Evolutionary conservation across 23 tunicate genomes (phyloP).

Genomic region (Ciona savignyi): DNA sequence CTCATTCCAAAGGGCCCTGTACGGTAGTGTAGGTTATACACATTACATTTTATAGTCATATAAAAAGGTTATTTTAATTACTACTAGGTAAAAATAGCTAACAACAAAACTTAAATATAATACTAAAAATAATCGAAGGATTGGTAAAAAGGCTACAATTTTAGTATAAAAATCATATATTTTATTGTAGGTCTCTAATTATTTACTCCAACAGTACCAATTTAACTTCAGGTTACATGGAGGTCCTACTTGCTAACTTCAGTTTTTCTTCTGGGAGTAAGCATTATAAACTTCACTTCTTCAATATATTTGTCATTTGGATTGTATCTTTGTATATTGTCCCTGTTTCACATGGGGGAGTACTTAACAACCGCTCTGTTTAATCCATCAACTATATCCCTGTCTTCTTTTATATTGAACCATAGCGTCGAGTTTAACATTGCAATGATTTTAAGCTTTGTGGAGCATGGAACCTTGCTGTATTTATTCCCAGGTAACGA

Average conservation of each 20-base stretch:
- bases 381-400: conserved; percentile 55
- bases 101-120: too few relatives aligned
- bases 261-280: conserved; percentile 22
- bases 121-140: too few relatives aligned
- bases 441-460: conserved; percentile 42
- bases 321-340: conserved; percentile 43
- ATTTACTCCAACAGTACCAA: too few relatives aligned
- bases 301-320: conserved; percentile 30
- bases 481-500: conserved; percentile 43
- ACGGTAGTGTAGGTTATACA: too few relatives aligned
- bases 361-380: conserved; percentile 79
- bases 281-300: not conserved
- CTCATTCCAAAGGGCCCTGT: too few relatives aligned
- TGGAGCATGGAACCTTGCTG: conserved; percentile 45
- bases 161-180: too few relatives aligned
- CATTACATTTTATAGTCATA: too few relatives aligned
- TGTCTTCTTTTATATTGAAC: conserved; percentile 75
- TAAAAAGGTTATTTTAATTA: too few relatives aligned
- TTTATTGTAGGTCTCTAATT: too few relatives aligned
- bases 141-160: too few relatives aligned
- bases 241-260: conserved; percentile 50
- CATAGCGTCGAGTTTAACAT: conserved; percentile 78
- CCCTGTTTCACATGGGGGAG: conserved; percentile 86
- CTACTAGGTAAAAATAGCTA: too few relatives aligned
- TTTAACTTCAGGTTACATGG: conserved; percentile 61